Base-by-base conservation (phyloP, 2,888 invertebrate species). In the Melieria picta region DNA sequence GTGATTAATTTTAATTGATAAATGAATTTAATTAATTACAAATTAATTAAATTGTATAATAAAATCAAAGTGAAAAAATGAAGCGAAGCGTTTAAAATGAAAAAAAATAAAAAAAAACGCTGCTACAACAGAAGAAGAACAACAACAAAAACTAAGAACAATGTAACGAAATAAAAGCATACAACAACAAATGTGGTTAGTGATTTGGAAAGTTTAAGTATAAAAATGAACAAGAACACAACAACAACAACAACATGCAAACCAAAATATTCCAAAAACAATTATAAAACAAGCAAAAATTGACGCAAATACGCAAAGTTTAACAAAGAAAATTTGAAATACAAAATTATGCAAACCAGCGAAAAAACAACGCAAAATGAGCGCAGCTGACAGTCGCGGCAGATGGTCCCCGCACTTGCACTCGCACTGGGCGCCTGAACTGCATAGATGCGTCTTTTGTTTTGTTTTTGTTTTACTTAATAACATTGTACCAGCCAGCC, bases 101-200 rank as follows among this genome's bases (percentile, higher is more conserved):
- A 2, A 9, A 16, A 30, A 50, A 10, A 11, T 3, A 3, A 2
- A 50, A 50, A 50, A 2, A 50, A 50, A 50, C 9, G 11, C 50
- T 50, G 11, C 50, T 50, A 9, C 10, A 50, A 50, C 3, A 50
- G 3, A 9, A 50, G 9, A 11, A 50, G 3, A 65, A 47, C 58
- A 65, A 11, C 57, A 63, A 43, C 63, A 63, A 71, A 71, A 43
- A 66, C 64, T 46, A 72, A 69, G 61, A 30, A 74, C 72, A 75
- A 74, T 30, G 30, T 30, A 30, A 30, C 30, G 3, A 30, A 42
- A 3, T 58, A 13, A 16, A 30, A 73, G 71, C 60, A 71, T 68
- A 77, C 78, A 79, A 75, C 77, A 80, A 77, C 77, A 82, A 81
- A 81, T 77, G 81, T 84, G 84, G 83, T 83, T 84, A 84, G 84